These are phyloP conservation scores for Carterocephalus palaemon DNA, from an alignment of 2,888 invertebrate genomes.

Conservation along the genomic window DNA sequence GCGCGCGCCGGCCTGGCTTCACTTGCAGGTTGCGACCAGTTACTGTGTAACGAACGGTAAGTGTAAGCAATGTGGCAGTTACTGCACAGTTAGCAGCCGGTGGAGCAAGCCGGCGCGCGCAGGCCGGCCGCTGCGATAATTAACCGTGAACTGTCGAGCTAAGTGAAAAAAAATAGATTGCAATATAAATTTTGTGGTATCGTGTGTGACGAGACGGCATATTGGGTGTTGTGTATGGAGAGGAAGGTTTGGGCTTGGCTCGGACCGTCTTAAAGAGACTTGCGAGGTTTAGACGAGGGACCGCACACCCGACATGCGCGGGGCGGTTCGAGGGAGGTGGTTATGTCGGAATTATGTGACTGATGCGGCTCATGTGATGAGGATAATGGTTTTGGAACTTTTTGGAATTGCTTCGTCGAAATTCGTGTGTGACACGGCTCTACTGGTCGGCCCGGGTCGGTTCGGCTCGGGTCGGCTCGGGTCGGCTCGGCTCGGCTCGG, in stretches of 20 bases:
- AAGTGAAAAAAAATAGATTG: slow-evolving; percentile 69
- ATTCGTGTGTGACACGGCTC: slow-evolving; percentile 73
- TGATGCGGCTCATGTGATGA: slow-evolving; percentile 74
- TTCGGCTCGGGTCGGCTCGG: slow-evolving; percentile 32
- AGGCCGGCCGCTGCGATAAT: slow-evolving; percentile 40
- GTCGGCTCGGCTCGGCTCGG: slow-evolving; percentile 43
- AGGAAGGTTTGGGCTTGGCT: slow-evolving; percentile 33
- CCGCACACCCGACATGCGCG: slow-evolving; percentile 53
- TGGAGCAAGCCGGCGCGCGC: too few relatives aligned
- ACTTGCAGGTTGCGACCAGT: too few relatives aligned
- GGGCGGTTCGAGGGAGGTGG: slow-evolving; percentile 58
- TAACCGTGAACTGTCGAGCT: slow-evolving; percentile 54
- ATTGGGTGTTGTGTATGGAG: slow-evolving; percentile 75
- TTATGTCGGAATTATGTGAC: slow-evolving; percentile 60
- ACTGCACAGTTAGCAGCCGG: too few relatives aligned
- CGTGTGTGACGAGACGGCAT: slow-evolving; percentile 60
- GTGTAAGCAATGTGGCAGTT: too few relatives aligned
- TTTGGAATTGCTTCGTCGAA: slow-evolving; percentile 48
- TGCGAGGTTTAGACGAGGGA: too few relatives aligned
- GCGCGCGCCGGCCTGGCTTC: slow-evolving; percentile 27
- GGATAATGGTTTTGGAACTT: slow-evolving; percentile 52
- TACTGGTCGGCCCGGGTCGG: slow-evolving; percentile 64
- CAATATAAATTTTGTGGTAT: slow-evolving; percentile 68
- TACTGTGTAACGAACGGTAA: too few relatives aligned
- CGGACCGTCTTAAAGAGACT: too few relatives aligned